phyloP scores from a whole-genome alignment of 2,797 vertebrate species.

The Anabacerthia variegaticeps region DNA sequence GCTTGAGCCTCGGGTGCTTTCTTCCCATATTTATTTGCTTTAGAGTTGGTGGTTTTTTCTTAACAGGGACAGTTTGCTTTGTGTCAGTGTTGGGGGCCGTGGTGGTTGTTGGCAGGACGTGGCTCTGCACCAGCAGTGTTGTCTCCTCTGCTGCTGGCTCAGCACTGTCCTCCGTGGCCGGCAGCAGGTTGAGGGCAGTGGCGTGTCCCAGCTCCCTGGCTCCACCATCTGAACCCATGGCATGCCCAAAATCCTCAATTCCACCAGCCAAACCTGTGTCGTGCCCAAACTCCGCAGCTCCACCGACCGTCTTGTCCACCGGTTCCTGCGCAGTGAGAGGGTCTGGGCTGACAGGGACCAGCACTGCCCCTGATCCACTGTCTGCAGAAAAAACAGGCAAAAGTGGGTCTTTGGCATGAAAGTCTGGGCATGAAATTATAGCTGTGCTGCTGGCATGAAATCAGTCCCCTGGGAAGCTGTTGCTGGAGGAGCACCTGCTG shows the following conservation, averaged over 20 bases:
- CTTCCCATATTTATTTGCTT: slow-evolving; percentile 35
- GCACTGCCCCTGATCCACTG: background rate
- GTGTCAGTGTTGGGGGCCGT: background rate
- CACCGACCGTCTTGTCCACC: background rate
- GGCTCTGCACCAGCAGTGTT: background rate
- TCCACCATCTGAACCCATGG: background rate
- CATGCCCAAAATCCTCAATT: background rate
- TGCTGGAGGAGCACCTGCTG: background rate
- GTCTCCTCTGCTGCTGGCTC: accelerated
- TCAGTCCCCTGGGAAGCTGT: background rate
- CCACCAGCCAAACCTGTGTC: background rate
- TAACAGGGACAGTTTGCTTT: background rate
- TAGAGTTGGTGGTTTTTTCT: slow-evolving; percentile 27
- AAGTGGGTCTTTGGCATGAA: background rate
- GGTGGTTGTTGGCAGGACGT: background rate
- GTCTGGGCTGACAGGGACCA: background rate
- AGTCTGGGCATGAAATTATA: background rate
- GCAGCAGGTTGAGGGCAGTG: background rate
- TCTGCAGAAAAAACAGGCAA: slow-evolving; percentile 47
- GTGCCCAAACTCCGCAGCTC: background rate
- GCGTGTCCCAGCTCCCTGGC: background rate
- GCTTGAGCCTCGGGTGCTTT: slow-evolving; percentile 57
- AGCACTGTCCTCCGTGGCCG: accelerated
- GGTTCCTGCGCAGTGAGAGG: background rate
- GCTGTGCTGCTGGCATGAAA: accelerated